Base-by-base conservation (phyloP, 2,113 vertebrate species). In the Sciurus niger region DNA sequence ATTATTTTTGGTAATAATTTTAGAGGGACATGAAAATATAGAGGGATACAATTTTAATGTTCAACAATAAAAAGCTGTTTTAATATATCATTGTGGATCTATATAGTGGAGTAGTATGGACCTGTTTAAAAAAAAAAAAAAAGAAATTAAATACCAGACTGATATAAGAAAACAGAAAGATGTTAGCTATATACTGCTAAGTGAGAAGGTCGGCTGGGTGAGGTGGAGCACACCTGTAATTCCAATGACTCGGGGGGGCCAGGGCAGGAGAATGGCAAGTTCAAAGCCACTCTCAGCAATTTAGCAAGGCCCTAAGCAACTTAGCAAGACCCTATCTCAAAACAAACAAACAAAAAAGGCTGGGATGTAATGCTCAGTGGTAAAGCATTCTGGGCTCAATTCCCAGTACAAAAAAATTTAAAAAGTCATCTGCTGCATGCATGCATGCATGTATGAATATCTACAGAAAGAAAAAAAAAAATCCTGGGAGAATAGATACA, bases 1-100 rank as follows among this genome's bases (percentile, higher is more conserved):
- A 77, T 89, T 85, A 74, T 74, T 76, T 93, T 78, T 73, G 46
- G 34, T 60, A 88, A 70, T 79, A 93, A 86, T 28, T 30, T 89
- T 37, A 92, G 30, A 78, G 13, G 51, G 80, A 76, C 22, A 70
- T 0, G 53, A 32, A 95, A 76, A 43, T 30, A 77, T 40, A 85
- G 7, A 88, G 12, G 46, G 17, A 73, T 28, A 82, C 32, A 48
- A 48, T 9, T 48, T 48, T 48, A 48, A 46, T 84, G 77, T 43
- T 12, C 73, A 93, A 89, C 14, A 84, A 73, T 28, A 89, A 89
- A 67, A 67, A 67, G 63, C 14, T 55, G 8, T 18, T 79, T 60
- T 78, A 72, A 68, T 37, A 86, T 30, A 32, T 25, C 5, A 43
- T 3, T 73, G 53, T 30, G 6, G n/a, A 53, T 48, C 46, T 48